phyloP scores from a whole-genome alignment of 2,113 vertebrate species.

The Actenoides lindsayi region DNA sequence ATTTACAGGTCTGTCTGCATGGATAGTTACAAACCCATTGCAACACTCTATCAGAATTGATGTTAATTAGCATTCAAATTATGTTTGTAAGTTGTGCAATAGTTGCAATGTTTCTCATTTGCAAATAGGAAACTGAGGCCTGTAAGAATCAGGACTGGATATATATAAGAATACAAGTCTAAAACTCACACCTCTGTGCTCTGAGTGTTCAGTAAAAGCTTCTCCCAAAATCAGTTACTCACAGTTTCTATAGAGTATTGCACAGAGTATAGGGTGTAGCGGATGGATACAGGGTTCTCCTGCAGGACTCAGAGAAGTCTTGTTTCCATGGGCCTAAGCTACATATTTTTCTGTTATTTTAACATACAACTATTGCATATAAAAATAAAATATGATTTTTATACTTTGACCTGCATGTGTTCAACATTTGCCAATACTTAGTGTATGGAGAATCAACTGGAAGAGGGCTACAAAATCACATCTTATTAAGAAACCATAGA shows the following conservation, averaged over 20 bases:
- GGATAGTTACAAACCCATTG: neutral
- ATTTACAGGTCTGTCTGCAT: neutral
- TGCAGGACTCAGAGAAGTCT: neutral
- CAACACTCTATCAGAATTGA: neutral
- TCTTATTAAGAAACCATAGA: neutral
- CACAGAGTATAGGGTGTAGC: too few species aligned
- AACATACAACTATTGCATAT: neutral
- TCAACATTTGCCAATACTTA: conserved; percentile 24
- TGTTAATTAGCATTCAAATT: neutral
- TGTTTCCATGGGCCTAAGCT: neutral
- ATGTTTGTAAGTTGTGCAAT: neutral
- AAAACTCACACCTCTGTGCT: neutral
- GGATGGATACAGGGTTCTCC: neutral
- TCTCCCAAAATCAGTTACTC: neutral
- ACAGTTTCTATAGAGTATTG: neutral
- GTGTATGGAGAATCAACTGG: neutral
- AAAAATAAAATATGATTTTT: neutral
- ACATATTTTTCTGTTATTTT: neutral
- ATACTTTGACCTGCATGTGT: neutral
- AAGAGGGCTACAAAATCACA: neutral
- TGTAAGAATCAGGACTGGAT: neutral
- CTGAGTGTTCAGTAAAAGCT: neutral
- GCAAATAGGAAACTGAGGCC: neutral
- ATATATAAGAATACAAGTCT: neutral
- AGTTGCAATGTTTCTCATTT: neutral